Evolutionary conservation across 2,797 vertebrate species (phyloP).

Genomic region (Falco peregrinus): DNA sequence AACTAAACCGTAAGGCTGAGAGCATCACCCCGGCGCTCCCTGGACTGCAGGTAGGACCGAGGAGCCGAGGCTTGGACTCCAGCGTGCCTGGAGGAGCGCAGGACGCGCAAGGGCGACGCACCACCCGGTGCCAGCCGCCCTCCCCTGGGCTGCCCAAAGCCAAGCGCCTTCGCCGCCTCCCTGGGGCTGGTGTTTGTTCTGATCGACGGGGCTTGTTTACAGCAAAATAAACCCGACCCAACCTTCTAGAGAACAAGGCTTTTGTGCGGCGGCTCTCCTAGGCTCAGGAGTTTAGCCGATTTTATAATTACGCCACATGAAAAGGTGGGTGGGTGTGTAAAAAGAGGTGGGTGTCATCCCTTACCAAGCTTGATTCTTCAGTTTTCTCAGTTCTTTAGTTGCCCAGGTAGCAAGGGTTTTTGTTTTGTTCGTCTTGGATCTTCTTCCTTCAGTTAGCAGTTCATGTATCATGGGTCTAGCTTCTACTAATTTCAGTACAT

Average conservation of each 20-base stretch:
- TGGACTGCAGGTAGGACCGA: rapidly evolving
- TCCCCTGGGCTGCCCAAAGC: background rate
- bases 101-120: rapidly evolving
- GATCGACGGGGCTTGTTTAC: background rate
- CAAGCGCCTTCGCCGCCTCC: rapidly evolving
- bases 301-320: background rate
- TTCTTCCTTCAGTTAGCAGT: slow-evolving; percentile 93
- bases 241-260: background rate
- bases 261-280: background rate
- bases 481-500: slow-evolving; percentile 97
- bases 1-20: rapidly evolving
- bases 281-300: background rate
- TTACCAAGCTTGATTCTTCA: slow-evolving; percentile 97
- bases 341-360: background rate
- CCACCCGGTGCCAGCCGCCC: background rate
- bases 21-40: rapidly evolving
- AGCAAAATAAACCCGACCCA: background rate
- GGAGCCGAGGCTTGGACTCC: rapidly evolving
- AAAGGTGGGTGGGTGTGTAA: no score
- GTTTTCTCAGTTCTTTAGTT: slow-evolving; percentile 97
- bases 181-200: background rate
- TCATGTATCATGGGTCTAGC: slow-evolving; percentile 95
- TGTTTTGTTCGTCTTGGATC: slow-evolving; percentile 95
- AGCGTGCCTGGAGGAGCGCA: rapidly evolving
- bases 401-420: slow-evolving; percentile 98